phyloP scores from a whole-genome alignment of 2,797 vertebrate species.

The Megalops cyprinoides region DNA sequence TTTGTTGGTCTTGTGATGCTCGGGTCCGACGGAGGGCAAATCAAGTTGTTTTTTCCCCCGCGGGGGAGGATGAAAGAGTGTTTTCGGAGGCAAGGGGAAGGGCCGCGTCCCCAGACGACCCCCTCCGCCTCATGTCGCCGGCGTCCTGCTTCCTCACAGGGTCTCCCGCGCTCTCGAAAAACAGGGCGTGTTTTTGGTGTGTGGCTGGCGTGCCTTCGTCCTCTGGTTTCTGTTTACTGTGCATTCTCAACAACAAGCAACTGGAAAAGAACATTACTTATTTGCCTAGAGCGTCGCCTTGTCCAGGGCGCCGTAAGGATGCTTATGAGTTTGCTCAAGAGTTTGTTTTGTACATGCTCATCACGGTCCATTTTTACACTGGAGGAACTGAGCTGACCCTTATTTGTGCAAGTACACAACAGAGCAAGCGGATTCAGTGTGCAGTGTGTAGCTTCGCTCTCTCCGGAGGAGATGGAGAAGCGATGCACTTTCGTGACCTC shows the following conservation, averaged over 20 bases:
- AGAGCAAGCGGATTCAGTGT: background rate
- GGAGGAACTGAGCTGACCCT: background rate
- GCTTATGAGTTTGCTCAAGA: too few species aligned
- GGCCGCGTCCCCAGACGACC: background rate
- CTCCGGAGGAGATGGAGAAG: background rate
- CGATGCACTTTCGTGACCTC: background rate
- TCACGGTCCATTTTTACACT: background rate
- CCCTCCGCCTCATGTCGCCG: background rate
- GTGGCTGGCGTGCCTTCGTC: too few species aligned
- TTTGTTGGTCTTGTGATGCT: background rate
- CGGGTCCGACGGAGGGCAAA: background rate
- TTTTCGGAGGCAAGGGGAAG: background rate
- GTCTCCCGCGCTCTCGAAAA: too few species aligned
- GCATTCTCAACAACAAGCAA: too few species aligned
- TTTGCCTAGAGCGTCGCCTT: background rate
- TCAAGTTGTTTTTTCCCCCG: background rate
- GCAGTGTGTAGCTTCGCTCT: background rate
- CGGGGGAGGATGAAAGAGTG: background rate
- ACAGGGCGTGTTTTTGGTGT: too few species aligned
- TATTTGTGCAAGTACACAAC: background rate
- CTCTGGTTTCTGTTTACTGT: too few species aligned
- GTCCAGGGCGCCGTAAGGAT: background rate
- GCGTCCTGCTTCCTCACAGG: background rate
- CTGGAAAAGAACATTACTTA: too few species aligned
- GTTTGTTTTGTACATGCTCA: background rate